Conservation (phyloP, 2,888 invertebrate genomes). For the Cancer borealis region DNA sequence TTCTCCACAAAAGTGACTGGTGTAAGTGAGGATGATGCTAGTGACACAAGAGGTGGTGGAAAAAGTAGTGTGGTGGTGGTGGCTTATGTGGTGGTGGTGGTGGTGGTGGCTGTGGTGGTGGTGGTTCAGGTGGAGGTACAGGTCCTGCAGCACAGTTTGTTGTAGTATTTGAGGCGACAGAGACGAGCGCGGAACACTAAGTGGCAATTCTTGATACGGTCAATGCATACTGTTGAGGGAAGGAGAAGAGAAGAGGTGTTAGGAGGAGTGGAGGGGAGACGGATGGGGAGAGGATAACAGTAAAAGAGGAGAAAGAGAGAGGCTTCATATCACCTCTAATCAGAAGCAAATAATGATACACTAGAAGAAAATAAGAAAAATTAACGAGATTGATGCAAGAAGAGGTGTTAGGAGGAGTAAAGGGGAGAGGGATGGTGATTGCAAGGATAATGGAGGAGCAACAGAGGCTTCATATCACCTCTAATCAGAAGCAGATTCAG, state of each 20-base stretch:
- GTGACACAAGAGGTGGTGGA: background rate
- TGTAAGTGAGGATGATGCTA: background rate
- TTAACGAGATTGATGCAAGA: background rate
- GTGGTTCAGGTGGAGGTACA: slow-evolving; percentile 58
- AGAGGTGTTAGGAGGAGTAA: background rate
- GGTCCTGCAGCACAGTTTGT: slow-evolving; percentile 76
- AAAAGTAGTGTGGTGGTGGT: background rate
- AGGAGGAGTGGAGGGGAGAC: background rate
- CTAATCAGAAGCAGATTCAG: no score
- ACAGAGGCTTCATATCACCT: no score
- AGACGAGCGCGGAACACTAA: slow-evolving; percentile 76
- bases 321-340: background rate
- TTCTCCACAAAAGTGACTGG: background rate
- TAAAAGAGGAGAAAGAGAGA: background rate
- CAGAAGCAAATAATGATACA: background rate
- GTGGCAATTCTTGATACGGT: slow-evolving; percentile 77
- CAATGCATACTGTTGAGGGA: slow-evolving; percentile 67
- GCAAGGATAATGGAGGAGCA: no score
- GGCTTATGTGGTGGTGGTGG: background rate
- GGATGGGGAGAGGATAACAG: background rate
- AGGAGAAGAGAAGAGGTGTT: background rate
- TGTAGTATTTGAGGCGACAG: slow-evolving; percentile 76
- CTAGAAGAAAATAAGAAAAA: background rate
- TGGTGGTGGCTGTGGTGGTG: background rate
- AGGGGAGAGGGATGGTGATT: background rate